phyloP scores from a whole-genome alignment of 2,113 vertebrate species.

The Dasyprocta punctata region DNA sequence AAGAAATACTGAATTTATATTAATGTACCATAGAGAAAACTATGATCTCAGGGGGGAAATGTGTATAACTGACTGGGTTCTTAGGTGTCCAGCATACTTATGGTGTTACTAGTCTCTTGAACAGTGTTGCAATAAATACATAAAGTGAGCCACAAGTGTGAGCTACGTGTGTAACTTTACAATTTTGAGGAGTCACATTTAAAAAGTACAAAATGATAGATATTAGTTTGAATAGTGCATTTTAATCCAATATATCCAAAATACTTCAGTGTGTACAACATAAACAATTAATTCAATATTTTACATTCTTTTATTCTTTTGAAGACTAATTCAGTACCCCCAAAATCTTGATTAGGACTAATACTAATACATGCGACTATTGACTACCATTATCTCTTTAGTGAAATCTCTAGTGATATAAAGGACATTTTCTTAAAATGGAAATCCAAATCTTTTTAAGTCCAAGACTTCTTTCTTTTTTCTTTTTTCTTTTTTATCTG shows the following conservation, averaged over 20 bases:
- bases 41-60: background rate
- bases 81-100: background rate
- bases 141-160: background rate
- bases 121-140: background rate
- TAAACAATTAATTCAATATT: background rate
- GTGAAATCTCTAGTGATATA: background rate
- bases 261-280: background rate
- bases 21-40: background rate
- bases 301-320: constrained; percentile 8
- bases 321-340: background rate
- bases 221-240: background rate
- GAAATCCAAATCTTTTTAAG: constrained; percentile 4
- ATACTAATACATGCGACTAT: background rate
- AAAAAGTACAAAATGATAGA: background rate
- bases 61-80: background rate
- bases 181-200: background rate
- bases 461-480: background rate
- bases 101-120: background rate
- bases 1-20: background rate
- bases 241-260: constrained; percentile 13
- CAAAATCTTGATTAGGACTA: background rate
- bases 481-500: background rate
- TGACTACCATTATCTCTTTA: background rate
- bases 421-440: background rate
- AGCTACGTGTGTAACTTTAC: background rate